Evolutionary conservation across 1,140 invertebrate species (phyloP), one percentile per base, ranked within the genome.

Genomic region (Zaprionus nigranus): DNA sequence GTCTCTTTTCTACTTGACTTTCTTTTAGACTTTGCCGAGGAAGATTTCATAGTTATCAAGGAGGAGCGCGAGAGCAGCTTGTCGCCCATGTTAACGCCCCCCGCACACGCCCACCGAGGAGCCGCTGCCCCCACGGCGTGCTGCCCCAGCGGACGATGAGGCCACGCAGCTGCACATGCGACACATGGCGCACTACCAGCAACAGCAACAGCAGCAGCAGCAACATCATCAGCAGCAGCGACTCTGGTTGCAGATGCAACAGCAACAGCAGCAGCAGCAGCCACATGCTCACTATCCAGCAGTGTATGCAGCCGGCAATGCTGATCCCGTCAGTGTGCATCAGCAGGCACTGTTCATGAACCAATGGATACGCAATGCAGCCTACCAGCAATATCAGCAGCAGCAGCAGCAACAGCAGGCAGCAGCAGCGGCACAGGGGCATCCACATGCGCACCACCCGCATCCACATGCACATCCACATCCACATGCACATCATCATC

Each of bases 361-460:
- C 77, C 96, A 96, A 74, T 96, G 95, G 95, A 93, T 96, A 36
- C 93, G 96, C 77, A 96, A 94, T 67, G 95, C 95, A 0, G 95
- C 96, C 2, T 78, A 96, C 7, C 94, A 95, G 76, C 95, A 95
- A 62, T 94, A 95, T 22, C 93, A 94, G 6, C 92, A 94, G 13
- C 84, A 90, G 0, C 80, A 83, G 36, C 76, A 72, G 7, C 93
- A 72, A 2, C 68, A 71, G 56, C 74, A 76, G 7, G 49, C 79
- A 62, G 63, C 83, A 62, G 53, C 90, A 56, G 40, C 75, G 54
- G 22, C 82, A 38, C 53, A 64, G 2, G 54, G 57, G 5, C 81
- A 75, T 58, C 57, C 46, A 17, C 75, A 65, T 38, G 71, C 63
- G 12, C 67, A 67, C 12, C 43, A 12, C 12, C 6, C 40, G 40